Evolutionary conservation across 2,888 invertebrate species (phyloP).

Genomic region (Epinotia demarniana): DNA sequence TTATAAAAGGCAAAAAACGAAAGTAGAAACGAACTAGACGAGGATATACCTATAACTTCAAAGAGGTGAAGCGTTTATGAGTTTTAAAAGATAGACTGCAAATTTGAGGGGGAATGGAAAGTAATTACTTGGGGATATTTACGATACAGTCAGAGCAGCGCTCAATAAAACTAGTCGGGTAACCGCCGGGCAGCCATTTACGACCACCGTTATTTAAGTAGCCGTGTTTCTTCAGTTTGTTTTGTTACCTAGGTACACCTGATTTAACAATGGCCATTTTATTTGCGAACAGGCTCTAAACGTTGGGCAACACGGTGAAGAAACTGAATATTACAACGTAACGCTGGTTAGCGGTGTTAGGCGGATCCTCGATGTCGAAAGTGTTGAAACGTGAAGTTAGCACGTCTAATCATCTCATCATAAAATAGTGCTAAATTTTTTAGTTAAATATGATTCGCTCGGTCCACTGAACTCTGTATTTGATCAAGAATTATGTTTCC

Average conservation of each 20-base stretch:
- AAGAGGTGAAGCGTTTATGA: slow-evolving; percentile 59
- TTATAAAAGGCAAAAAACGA: slow-evolving; percentile 19
- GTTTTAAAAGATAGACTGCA: slow-evolving; percentile 64
- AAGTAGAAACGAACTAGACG: slow-evolving; percentile 32
- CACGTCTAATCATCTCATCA: slow-evolving; percentile 40
- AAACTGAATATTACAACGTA: slow-evolving; percentile 32
- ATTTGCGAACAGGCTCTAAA: slow-evolving; percentile 37
- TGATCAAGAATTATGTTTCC: slow-evolving; percentile 20
- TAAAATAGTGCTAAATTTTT: slow-evolving; percentile 31
- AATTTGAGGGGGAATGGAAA: slow-evolving; percentile 75
- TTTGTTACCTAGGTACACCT: slow-evolving; percentile 44
- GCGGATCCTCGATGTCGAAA: slow-evolving; percentile 34
- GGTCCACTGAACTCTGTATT: slow-evolving; percentile 31
- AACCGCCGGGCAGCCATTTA: slow-evolving; percentile 75
- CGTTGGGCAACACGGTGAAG: slow-evolving; percentile 36
- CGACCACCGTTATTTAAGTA: slow-evolving; percentile 68
- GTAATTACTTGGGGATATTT: slow-evolving; percentile 80
- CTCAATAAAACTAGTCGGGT: slow-evolving; percentile 79
- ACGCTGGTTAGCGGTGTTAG: slow-evolving; percentile 29
- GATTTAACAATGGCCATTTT: slow-evolving; percentile 41
- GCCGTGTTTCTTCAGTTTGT: slow-evolving; percentile 66
- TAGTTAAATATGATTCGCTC: slow-evolving; percentile 12
- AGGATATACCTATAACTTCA: slow-evolving; percentile 54
- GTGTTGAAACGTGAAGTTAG: slow-evolving; percentile 40
- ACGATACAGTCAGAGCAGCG: slow-evolving; percentile 76